Base-by-base conservation (phyloP, 2,797 vertebrate species). In the Rhinatrema bivittatum region DNA sequence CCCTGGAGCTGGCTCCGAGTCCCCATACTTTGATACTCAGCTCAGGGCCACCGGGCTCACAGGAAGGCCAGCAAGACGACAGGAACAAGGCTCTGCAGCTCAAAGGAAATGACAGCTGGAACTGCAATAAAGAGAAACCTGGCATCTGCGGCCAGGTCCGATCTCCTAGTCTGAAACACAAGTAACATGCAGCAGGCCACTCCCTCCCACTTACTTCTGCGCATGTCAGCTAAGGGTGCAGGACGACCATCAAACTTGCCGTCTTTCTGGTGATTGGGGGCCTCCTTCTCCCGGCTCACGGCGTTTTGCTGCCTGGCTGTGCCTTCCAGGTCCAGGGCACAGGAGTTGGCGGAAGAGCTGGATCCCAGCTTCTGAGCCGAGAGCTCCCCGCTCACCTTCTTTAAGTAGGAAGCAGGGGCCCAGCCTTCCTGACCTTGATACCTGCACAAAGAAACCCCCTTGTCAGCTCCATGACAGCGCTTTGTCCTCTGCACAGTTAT, bases 361-460 rank as follows among this genome's bases (percentile, higher is more conserved):
- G 87, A 72, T 3, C 85, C 84, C 60, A 86, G 75, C 57, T 93
- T 95, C 24, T 83, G 83, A 0, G 74, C 67, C 50, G 87, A 72
- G 30, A 77, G 68, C 28, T 99, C 96, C 15, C 74, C 82, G 2
- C 71, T 79, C 1, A 60, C 70, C 56, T 96, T 97, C 70, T 85
- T 97, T 45, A 99, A 81, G 71, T 99, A 99, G 32, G 96, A 99
- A 12, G 96, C 94, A 0, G 96, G 96, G 41, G 96, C 96, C 96
- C 96, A 99, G 72, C 96, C 96, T 77, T 99, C 96, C 41, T 80
- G 82, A 16, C 90, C 93, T 59, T 98, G 90, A 65, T 90, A 89
- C 79, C 96, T 99, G 72, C 1, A 1, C 42, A 36, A 7, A 41
- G 40, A 27, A 50, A 36, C 0, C n/a, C 6, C 9, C 4, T 20